Evolutionary conservation across 64 coral and sea anemone species (phyloP).

Genomic region (Actinia equina): DNA sequence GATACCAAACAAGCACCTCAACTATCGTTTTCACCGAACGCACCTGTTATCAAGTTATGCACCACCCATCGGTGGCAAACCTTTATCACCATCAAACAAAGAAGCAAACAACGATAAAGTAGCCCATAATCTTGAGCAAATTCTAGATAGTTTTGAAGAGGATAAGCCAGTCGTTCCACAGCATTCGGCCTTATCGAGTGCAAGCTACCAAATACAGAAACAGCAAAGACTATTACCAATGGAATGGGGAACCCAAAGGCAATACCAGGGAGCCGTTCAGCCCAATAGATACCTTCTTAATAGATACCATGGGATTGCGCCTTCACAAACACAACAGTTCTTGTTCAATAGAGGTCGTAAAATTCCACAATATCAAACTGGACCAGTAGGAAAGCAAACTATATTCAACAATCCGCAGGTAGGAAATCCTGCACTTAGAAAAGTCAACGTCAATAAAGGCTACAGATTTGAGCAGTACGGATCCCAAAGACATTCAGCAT

Average conservation of each 20-base stretch:
- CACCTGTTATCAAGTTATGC: neutral
- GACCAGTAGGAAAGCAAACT: neutral
- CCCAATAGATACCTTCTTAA: neutral
- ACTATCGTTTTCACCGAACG: neutral
- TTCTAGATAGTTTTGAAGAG: constrained; percentile 42
- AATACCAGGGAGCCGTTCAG: neutral
- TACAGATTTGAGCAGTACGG: neutral
- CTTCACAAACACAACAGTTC: neutral
- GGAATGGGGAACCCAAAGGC: neutral
- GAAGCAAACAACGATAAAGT: neutral
- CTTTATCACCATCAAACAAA: neutral
- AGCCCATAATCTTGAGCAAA: constrained; percentile 26
- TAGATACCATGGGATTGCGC: neutral
- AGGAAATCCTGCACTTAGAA: neutral
- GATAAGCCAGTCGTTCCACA: neutral
- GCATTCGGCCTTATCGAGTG: neutral
- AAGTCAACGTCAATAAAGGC: neutral
- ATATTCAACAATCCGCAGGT: neutral
- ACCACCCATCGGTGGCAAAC: neutral
- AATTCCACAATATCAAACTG: neutral
- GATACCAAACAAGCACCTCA: neutral
- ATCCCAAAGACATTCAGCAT: neutral
- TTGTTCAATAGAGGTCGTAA: neutral
- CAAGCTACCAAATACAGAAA: neutral
- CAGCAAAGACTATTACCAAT: neutral